These are phyloP conservation scores for Himalopsyche japonica DNA, from an alignment of 2,888 invertebrate species.

Conservation along the genomic window DNA sequence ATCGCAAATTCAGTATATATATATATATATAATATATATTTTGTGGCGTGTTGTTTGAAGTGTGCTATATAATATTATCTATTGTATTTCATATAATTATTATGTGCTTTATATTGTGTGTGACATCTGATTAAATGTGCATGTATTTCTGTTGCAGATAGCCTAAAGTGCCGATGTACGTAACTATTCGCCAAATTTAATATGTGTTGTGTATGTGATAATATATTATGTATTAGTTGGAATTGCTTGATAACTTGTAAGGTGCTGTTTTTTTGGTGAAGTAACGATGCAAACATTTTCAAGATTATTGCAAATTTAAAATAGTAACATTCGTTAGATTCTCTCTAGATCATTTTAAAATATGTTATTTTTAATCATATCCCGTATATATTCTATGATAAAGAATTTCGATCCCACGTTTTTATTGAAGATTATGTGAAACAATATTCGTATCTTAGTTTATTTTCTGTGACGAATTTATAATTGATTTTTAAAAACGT, in stretches of 20 bases:
- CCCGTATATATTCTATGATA: too few species aligned
- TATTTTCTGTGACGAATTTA: too few species aligned
- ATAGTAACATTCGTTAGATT: too few species aligned
- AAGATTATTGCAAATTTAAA: neutral
- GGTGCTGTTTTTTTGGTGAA: neutral
- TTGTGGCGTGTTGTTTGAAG: neutral
- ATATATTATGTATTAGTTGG: neutral
- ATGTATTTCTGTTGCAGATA: conserved; percentile 40
- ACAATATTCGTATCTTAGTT: too few species aligned
- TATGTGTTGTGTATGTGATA: conserved; percentile 37
- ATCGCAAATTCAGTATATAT: neutral
- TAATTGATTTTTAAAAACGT: too few species aligned
- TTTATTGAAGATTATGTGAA: too few species aligned
- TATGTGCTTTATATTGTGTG: conserved; percentile 7
- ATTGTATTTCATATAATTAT: conserved; percentile 2
- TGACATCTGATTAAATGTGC: conserved; percentile 22
- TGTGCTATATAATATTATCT: neutral
- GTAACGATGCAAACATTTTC: neutral
- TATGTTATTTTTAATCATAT: too few species aligned
- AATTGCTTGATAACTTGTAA: neutral
- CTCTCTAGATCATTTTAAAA: too few species aligned
- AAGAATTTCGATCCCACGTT: too few species aligned
- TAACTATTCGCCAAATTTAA: conserved; percentile 28
- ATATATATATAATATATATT: too few species aligned
- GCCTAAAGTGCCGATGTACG: conserved; percentile 38